phyloP scores from a whole-genome alignment of 1,140 invertebrate species.

The Pseudomyrmex flavicornis region DNA sequence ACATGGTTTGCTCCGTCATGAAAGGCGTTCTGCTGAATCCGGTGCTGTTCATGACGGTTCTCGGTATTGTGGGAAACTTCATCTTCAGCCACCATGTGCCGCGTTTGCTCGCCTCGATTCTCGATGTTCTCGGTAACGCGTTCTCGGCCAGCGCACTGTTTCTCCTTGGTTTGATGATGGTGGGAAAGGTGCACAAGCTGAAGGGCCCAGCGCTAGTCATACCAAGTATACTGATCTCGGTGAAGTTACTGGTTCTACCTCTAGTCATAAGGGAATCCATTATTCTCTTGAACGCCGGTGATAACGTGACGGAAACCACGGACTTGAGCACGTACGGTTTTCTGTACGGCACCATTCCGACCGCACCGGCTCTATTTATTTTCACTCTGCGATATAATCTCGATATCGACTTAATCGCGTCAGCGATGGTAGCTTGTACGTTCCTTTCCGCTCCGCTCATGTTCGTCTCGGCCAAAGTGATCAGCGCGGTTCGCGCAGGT shows the following conservation, averaged over 20 bases:
- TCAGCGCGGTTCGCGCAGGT: conserved; percentile 89
- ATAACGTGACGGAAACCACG: conserved; percentile 89
- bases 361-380: conserved; percentile 97
- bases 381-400: conserved; percentile 95
- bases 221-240: conserved; percentile 94
- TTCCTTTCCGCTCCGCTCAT: conserved; percentile 97
- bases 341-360: conserved; percentile 97
- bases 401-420: conserved; percentile 95
- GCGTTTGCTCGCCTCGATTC: conserved; percentile 89
- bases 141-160: conserved; percentile 97
- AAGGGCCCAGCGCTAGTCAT: conserved; percentile 91
- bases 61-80: conserved; percentile 95
- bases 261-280: conserved; percentile 94
- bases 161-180: conserved; percentile 95
- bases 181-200: conserved; percentile 93
- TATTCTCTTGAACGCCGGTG: conserved; percentile 89
- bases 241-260: conserved; percentile 95
- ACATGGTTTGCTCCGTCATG: conserved; percentile 83
- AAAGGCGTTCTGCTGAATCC: conserved; percentile 95
- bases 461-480: conserved; percentile 97
- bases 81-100: conserved; percentile 92
- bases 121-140: conserved; percentile 93
- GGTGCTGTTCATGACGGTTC: conserved; percentile 96
- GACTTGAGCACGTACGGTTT: conserved; percentile 97
- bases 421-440: conserved; percentile 96